Base-by-base conservation (phyloP, 2,888 invertebrate species). In the Dyspetes luteomarginatus region DNA sequence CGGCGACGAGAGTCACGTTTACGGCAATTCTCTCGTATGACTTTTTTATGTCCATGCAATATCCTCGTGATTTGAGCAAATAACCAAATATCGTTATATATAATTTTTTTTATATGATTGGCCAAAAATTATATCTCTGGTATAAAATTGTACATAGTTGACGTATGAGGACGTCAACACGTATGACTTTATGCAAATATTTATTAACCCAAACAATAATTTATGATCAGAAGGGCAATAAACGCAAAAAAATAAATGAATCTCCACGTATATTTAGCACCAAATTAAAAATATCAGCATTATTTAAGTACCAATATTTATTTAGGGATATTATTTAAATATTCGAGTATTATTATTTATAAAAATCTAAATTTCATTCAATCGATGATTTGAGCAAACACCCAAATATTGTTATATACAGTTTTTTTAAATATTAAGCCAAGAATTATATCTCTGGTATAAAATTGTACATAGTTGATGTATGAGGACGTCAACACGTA, bases 81-180 rank as follows among this genome's bases (percentile, higher is more conserved):
- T 24, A 24, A 12, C 24, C n/a, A n/a, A 67, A 9, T 36, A 28
- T 50, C 4, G 7, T 17, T 19, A 9, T 52, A 17, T n/a, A n/a
- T n/a, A n/a, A n/a, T n/a, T n/a, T 9, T 24, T 15, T 26, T 45
- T 43, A 5, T 56, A 56, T 26, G 56, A 24, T 68, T 12, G 41
- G 68, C 26, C 43, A 43, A 19, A 9, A 68, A 43, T 68, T 41
- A 24, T 41, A 68, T 68, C 65, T 24, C 41, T 30, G 30, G n/a
- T 26, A 22, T 26, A 9, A 43, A 56, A 56, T 68, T 26, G 24
- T 30, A 36, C 24, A 52, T n/a, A n/a, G n/a, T n/a, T n/a, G n/a
- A n/a, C n/a, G n/a, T n/a, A n/a, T n/a, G n/a, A n/a, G n/a, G n/a
- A n/a, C n/a, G n/a, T n/a, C n/a, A n/a, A n/a, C n/a, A n/a, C n/a